phyloP scores from a whole-genome alignment of 2,113 vertebrate species.

The Sinocyclocheilus anshuiensis region DNA sequence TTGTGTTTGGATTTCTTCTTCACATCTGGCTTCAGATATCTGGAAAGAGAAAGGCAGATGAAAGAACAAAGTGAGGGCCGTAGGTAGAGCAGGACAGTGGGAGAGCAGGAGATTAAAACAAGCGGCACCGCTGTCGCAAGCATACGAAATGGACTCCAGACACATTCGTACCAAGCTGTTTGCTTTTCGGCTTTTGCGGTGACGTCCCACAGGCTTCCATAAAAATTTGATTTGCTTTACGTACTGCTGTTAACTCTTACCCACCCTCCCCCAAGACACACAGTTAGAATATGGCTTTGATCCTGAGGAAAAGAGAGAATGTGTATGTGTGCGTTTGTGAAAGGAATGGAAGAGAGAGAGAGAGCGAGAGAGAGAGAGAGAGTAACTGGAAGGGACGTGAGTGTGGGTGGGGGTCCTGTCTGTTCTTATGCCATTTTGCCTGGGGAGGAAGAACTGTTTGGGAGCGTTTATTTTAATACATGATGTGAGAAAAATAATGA shows the following conservation, averaged over 20 bases:
- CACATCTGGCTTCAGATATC: constrained; percentile 85
- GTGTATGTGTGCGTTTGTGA: constrained; percentile 56
- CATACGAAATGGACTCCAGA: neutral
- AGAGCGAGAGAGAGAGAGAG: constrained; percentile 29
- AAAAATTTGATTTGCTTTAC: constrained; percentile 52
- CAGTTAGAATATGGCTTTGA: constrained; percentile 29
- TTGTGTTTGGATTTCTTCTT: constrained; percentile 90
- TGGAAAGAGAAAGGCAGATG: constrained; percentile 53
- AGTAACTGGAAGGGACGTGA: constrained; percentile 43
- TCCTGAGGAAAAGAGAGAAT: constrained; percentile 36
- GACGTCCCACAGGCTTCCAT: constrained; percentile 50
- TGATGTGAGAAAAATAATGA: constrained; percentile 48
- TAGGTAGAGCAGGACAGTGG: neutral
- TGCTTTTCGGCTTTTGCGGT: constrained; percentile 39
- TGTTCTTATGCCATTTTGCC: constrained; percentile 54
- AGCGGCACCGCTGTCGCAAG: neutral
- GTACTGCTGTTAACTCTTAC: constrained; percentile 41
- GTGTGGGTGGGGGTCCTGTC: constrained; percentile 50
- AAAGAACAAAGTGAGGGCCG: neutral
- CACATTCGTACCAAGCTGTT: constrained; percentile 33
- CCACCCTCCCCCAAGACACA: constrained; percentile 21
- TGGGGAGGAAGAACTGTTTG: constrained; percentile 40
- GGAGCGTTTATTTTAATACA: constrained; percentile 59
- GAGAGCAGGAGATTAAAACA: constrained; percentile 30
- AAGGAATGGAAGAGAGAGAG: neutral